phyloP scores from a whole-genome alignment of 2,888 invertebrate species.

The Thereva nobilitata region DNA sequence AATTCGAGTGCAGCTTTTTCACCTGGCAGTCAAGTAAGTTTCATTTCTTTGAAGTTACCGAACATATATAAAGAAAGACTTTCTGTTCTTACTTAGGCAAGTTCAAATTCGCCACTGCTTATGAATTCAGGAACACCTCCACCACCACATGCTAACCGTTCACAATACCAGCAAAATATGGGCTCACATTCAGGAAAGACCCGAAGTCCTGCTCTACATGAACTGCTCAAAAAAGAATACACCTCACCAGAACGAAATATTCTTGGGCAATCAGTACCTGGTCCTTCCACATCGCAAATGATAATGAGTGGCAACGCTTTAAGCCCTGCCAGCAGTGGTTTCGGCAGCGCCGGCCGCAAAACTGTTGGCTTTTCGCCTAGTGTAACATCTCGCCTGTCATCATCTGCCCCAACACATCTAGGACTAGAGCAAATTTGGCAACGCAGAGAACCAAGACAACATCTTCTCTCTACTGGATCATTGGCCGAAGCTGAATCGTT shows the following conservation, averaged over 20 bases:
- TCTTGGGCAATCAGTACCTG: constrained; percentile 68
- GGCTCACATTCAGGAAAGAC: constrained; percentile 38
- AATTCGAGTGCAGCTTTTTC: constrained; percentile 62
- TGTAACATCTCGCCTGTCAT: constrained; percentile 71
- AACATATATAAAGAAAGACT: neutral
- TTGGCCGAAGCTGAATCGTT: constrained; percentile 83
- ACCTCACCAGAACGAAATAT: constrained; percentile 62
- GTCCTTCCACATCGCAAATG: constrained; percentile 61
- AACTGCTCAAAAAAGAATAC: constrained; percentile 71
- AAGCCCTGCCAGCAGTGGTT: constrained; percentile 55
- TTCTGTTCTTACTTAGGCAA: constrained; percentile 48
- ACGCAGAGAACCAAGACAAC: constrained; percentile 82
- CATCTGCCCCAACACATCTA: constrained; percentile 85
- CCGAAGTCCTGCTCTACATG: constrained; percentile 63
- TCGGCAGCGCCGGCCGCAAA: constrained; percentile 50
- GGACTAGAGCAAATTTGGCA: constrained; percentile 86
- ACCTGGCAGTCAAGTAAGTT: constrained; percentile 65
- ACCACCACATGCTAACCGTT: constrained; percentile 54
- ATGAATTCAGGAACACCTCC: constrained; percentile 58
- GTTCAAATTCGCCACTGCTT: constrained; percentile 62
- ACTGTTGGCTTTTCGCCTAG: constrained; percentile 36
- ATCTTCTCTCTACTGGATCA: constrained; percentile 82
- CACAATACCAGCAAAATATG: constrained; percentile 51
- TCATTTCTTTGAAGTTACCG: constrained; percentile 42
- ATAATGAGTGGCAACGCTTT: constrained; percentile 56